Conservation (phyloP, 2,888 invertebrate species). For the Malachius bipustulatus region DNA sequence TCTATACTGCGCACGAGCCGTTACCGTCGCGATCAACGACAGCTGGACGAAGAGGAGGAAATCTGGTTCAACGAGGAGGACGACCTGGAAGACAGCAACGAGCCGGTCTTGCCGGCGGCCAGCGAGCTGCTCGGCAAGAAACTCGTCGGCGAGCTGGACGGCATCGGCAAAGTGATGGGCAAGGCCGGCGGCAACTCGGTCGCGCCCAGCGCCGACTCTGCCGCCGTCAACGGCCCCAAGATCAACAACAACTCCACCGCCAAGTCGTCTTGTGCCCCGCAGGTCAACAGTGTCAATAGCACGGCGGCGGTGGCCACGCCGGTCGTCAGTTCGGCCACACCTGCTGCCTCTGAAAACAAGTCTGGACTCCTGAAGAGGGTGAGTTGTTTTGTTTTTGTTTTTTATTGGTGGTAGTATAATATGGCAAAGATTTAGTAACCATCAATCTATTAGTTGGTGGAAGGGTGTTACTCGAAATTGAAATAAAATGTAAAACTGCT, state of each 20-base stretch:
- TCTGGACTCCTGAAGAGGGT: slow-evolving; percentile 41
- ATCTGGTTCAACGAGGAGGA: slow-evolving; percentile 99
- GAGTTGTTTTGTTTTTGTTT: slow-evolving; percentile 23
- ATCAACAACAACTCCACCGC: slow-evolving; percentile 13
- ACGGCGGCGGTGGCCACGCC: slow-evolving; percentile 18
- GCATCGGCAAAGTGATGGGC: slow-evolving; percentile 40
- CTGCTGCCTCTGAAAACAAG: slow-evolving; percentile 34
- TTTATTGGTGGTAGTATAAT: too few relatives aligned
- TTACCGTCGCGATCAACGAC: slow-evolving; percentile 83
- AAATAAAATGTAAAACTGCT: too few relatives aligned
- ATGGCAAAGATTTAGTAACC: background rate
- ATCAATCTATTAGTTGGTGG: too few relatives aligned
- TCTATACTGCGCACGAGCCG: slow-evolving; percentile 70
- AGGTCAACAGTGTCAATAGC: slow-evolving; percentile 39
- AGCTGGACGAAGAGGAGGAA: slow-evolving; percentile 94
- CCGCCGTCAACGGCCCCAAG: slow-evolving; percentile 20
- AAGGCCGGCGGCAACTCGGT: slow-evolving; percentile 27
- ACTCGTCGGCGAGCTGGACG: slow-evolving; percentile 41
- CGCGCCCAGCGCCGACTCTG: slow-evolving; percentile 25
- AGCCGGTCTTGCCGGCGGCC: slow-evolving; percentile 42
- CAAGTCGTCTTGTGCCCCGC: slow-evolving; percentile 14
- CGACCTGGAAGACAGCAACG: slow-evolving; percentile 73
- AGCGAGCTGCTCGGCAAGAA: slow-evolving; percentile 45
- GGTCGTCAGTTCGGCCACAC: slow-evolving; percentile 35
- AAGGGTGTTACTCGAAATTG: too few relatives aligned